Evolutionary conservation across 2,888 invertebrate genomes (phyloP).

Genomic region (Ganaspis brasiliensis): DNA sequence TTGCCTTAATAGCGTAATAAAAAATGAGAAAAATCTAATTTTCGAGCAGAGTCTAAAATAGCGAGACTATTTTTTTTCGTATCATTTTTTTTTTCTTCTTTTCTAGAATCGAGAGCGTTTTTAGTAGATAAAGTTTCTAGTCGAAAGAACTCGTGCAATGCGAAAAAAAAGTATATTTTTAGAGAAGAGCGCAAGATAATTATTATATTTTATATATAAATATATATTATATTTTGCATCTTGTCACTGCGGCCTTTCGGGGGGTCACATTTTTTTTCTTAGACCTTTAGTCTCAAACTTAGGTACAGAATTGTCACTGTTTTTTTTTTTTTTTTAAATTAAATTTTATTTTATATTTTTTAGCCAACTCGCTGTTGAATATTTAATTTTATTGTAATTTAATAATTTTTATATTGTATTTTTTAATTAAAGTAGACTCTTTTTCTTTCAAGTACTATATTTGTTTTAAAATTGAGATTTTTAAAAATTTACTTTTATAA

Average conservation of each 20-base stretch:
- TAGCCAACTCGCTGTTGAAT: neutral
- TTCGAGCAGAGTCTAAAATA: slow-evolving; percentile 4
- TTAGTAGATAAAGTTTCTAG: slow-evolving; percentile 37
- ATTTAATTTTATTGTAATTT: too few relatives aligned
- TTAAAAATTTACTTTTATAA: too few relatives aligned
- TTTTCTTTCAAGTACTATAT: too few relatives aligned
- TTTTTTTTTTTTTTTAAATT: neutral
- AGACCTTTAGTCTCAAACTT: slow-evolving; percentile 19
- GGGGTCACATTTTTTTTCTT: slow-evolving; percentile 30
- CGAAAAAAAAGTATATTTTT: slow-evolving; percentile 40
- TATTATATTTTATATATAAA: slow-evolving; percentile 38
- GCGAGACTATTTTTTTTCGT: slow-evolving; percentile 5
- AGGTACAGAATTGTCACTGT: too few relatives aligned
- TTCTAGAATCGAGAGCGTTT: slow-evolving; percentile 22
- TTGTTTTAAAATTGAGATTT: too few relatives aligned
- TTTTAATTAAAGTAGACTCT: too few relatives aligned
- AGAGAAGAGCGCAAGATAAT: slow-evolving; percentile 32
- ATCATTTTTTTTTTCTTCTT: neutral
- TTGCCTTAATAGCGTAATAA: neutral
- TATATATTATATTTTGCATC: slow-evolving; percentile 38
- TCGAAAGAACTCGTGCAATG: slow-evolving; percentile 39
- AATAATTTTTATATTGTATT: too few relatives aligned
- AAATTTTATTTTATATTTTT: neutral
- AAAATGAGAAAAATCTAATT: neutral
- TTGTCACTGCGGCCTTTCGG: slow-evolving; percentile 41